Base-by-base conservation (phyloP, 1,140 invertebrate genomes). In the Trichogramma pretiosum region DNA sequence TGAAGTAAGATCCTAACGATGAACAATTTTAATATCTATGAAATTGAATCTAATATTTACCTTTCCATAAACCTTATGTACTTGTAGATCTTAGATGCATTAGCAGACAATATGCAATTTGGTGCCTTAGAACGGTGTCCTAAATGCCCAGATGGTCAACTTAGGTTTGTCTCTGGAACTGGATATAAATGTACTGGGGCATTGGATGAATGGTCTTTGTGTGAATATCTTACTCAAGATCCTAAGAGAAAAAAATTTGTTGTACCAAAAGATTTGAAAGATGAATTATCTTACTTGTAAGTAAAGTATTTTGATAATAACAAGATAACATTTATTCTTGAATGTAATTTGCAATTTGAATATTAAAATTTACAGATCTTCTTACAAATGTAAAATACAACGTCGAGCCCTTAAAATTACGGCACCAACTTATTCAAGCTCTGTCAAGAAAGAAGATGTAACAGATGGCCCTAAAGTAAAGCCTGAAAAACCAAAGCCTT, bases 181-280 rank as follows among this genome's bases (percentile, higher is more conserved):
- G 85, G 85, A 1, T 95, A 94, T 60, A 70, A 77, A 50, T 95
- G 92, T 61, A 72, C 66, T 55, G 94, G 93, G 33, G 73, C 85
- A 65, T 56, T 93, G 24, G 85, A 82, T 18, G 93, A 94, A 65
- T 98, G 92, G 89, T 84, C 87, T 1, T 90, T 88, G 67, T 98
- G 95, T 66, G 74, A 77, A 33, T 81, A 84, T 55, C 60, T 81
- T 8, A 80, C 81, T 0, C 78, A 80, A 56, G 76, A 82, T 17
- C 93, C 94, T 7, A 76, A 83, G 56, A 71, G 89, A 43, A 77
- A 62, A n/a, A 64, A 77, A 35, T 89, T 94, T 56, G 76, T 76
- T 58, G 66, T 97, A 23, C 87, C 92, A 2, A 64, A 68, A 14
- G 72, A 80, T 19, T 72, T 85, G 1, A 78, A 80, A 60, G 72